Conservation (phyloP, 2,113 vertebrate species). For the Chauna torquata region DNA sequence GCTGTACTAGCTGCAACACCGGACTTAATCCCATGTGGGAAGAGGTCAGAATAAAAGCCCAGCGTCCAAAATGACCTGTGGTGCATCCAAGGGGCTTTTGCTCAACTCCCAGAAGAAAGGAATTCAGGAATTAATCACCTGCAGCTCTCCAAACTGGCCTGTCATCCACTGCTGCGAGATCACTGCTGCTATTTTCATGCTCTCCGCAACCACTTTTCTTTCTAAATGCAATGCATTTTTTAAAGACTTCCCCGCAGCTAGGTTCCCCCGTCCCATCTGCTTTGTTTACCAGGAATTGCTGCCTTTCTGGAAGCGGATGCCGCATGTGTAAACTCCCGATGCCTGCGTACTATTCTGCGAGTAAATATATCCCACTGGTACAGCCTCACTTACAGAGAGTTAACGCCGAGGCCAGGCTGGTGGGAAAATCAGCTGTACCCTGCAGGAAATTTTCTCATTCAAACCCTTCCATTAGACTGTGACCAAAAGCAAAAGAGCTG, state of each 20-base stretch:
- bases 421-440: slow-evolving; percentile 31
- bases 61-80: neutral
- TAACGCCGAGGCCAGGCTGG: neutral
- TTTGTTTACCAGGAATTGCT: slow-evolving; percentile 27
- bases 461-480: slow-evolving; percentile 10
- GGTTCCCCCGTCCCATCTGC: neutral
- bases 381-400: neutral
- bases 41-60: neutral
- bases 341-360: neutral
- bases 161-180: neutral
- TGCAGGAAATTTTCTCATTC: slow-evolving; percentile 39
- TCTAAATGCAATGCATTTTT: neutral
- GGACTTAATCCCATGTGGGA: neutral
- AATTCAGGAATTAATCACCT: slow-evolving; percentile 1
- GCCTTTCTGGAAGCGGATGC: slow-evolving; percentile 8
- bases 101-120: neutral
- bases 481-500: neutral
- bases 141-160: neutral
- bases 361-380: neutral
- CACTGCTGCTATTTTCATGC: neutral
- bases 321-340: neutral
- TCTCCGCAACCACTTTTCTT: neutral
- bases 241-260: slow-evolving; percentile 4
- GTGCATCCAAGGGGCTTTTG: neutral
- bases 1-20: neutral